phyloP scores from a whole-genome alignment of 2,113 vertebrate species.

The Saiga tatarica region DNA sequence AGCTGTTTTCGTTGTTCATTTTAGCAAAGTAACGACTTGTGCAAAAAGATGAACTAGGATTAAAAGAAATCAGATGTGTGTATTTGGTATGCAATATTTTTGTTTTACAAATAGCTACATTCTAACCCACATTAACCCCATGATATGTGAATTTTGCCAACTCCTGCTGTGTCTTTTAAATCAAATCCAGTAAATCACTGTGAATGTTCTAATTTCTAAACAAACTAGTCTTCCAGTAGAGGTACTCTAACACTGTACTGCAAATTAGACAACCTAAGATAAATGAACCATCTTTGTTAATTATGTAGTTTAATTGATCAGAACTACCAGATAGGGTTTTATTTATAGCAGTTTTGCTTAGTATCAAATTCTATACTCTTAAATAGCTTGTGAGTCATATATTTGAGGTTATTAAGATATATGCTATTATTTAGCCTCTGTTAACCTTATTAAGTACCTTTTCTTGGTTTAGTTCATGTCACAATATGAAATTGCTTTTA shows the following conservation, averaged over 20 bases:
- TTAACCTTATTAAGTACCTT: constrained; percentile 51
- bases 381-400: constrained; percentile 26
- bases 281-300: constrained; percentile 73
- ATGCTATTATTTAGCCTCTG: constrained; percentile 51
- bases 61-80: constrained; percentile 88
- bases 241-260: constrained; percentile 61
- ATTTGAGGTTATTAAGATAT: constrained; percentile 55
- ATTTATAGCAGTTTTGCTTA: constrained; percentile 70
- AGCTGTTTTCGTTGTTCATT: constrained; percentile 73
- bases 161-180: constrained; percentile 84
- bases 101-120: constrained; percentile 84
- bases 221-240: constrained; percentile 73
- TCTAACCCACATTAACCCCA: constrained; percentile 88
- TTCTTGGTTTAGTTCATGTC: constrained; percentile 44
- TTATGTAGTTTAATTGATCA: constrained; percentile 81
- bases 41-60: constrained; percentile 84
- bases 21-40: constrained; percentile 78
- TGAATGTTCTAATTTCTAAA: constrained; percentile 82
- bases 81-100: constrained; percentile 85
- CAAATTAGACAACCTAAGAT: constrained; percentile 65
- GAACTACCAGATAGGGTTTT: constrained; percentile 72
- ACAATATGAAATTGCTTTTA: constrained; percentile 68
- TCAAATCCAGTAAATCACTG: constrained; percentile 81
- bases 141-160: constrained; percentile 84
- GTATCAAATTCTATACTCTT: constrained; percentile 63